Evolutionary conservation across 2,888 invertebrate genomes (phyloP), one percentile per base, ranked within the genome.

Genomic region (Leptinotarsa tumamoca): DNA sequence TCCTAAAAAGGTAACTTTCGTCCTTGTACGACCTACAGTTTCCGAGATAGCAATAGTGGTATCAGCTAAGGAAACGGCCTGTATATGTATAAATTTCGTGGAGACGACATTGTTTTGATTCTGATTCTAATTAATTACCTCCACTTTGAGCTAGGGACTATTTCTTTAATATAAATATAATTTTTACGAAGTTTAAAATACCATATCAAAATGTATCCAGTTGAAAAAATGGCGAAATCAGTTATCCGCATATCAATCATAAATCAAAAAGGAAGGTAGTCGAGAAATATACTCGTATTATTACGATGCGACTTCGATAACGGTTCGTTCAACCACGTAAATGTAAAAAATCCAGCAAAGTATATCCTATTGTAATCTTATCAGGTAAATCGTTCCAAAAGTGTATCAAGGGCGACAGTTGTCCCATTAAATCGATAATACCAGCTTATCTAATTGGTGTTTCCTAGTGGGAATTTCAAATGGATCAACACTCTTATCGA

Each of bases 371-470:
- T 58, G 58, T 58, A 58, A 58, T 58, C 58, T 58, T 23, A 58
- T 58, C 58, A 14, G 23, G 58, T 58, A 23, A 58, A 58, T 58
- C 58, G 58, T 58, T 23, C 23, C 23, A 21, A 58, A 58, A 58
- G 58, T 58, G 27, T 58, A 58, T 58, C 58, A 58, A 58, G 58
- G 58, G 58, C 58, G 58, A 58, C 23, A 27, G 58, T 58, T 23
- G 58, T 23, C 58, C 58, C 23, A 58, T 58, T 58, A 21, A 58
- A 58, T 58, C 58, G 58, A 58, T 58, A 58, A 58, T 58, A 58
- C 23, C 58, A 21, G 58, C 27, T 58, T 58, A 58, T 58, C 58
- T 23, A 23, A 58, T 58, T 4, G 58, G 58, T 58, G 23, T 58
- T 58, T 58, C 58, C 58, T 23, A 58, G 21, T 58, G 58, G 58